These are phyloP conservation scores for Phyllotis vaccarum DNA, from an alignment of 2,797 vertebrate genomes.

Conservation along the genomic window DNA sequence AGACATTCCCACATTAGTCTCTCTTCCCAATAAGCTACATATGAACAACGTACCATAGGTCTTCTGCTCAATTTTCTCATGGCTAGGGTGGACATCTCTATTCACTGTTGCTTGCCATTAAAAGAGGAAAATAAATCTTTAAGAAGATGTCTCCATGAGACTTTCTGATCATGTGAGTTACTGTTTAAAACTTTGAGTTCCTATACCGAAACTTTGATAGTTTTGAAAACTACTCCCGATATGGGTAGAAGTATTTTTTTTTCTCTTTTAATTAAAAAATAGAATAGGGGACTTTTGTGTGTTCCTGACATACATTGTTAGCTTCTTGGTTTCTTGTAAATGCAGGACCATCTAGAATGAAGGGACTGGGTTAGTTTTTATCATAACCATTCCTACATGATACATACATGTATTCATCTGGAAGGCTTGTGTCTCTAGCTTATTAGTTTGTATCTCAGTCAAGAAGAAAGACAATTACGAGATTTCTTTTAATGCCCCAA, in stretches of 20 bases:
- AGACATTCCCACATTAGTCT: too few species aligned
- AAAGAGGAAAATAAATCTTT: not conserved
- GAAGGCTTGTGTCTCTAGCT: not conserved
- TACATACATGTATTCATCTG: not conserved
- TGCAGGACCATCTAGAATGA: not conserved
- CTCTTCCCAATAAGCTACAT: not conserved
- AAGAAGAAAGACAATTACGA: not conserved
- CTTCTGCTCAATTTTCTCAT: not conserved
- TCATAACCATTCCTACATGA: not conserved
- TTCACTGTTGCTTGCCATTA: not conserved
- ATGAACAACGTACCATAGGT: not conserved
- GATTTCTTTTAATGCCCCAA: constrained; percentile 17
- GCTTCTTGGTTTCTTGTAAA: constrained; percentile 27
- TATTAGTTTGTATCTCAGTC: not conserved
- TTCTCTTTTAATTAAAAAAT: constrained; percentile 27
- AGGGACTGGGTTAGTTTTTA: constrained; percentile 22
- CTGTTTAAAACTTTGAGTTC: constrained; percentile 63
- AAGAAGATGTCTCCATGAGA: constrained; percentile 63
- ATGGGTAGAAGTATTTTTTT: not conserved
- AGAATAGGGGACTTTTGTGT: not conserved
- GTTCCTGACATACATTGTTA: constrained; percentile 18
- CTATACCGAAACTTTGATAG: constrained; percentile 46
- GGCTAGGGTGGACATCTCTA: not conserved
- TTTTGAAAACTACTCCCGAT: constrained; percentile 64
- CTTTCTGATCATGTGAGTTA: constrained; percentile 72